Base-by-base conservation (phyloP, 92 coral and sea anemone species). In the Palythoa grandiflora region DNA sequence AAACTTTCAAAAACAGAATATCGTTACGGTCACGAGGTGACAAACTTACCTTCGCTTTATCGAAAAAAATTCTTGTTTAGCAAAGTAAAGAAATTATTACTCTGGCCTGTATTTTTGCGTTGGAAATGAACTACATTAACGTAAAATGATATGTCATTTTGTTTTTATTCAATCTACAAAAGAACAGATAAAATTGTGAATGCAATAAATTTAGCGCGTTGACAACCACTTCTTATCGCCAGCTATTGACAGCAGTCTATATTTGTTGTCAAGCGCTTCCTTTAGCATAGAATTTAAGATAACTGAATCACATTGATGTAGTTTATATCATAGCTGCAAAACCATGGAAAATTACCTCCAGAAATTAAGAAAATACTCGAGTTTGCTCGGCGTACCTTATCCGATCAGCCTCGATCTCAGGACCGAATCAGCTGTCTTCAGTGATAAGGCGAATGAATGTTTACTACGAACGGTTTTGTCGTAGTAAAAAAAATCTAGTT, bases 371-470 rank as follows among this genome's bases (percentile, higher is more conserved):
- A 51, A 51, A 10, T 2, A 39, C 5, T 44, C 75, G n/a, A 6
- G 53, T 48, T 21, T 52, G 21, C 21, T 53, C 6, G 48, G 28
- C 28, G 28, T 28, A 5, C n/a, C n/a, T n/a, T 28, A 28, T 3
- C 54, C 4, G 10, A 10, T 51, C 40, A 66, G 86, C 86, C 86
- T 81, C 86, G 86, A 47, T 44, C 20, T 66, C 75, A 81, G 76
- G 40, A 44, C 86, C 28, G 19, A 44, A 81, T 81, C 86, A 81
- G 86, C 86, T 81, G 86, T 68, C 86, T 17, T 28, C 75, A 65
- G 13, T 65, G 61, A 81, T 5, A 4, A 8, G 2, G 47, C 54
- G 55, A 80, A 21, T 81, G 54, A 81, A 20, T 81, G 48, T 65
- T 63, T 81, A 81, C 75, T 81, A 81, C 86, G 47, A 81, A 14